Percentiles rank a stretch among this genome's conserved stretches.
These are phyloP conservation scores for Camponotus pennsylvanicus DNA, from an alignment of 1,140 invertebrate species.

Conservation along the genomic window DNA sequence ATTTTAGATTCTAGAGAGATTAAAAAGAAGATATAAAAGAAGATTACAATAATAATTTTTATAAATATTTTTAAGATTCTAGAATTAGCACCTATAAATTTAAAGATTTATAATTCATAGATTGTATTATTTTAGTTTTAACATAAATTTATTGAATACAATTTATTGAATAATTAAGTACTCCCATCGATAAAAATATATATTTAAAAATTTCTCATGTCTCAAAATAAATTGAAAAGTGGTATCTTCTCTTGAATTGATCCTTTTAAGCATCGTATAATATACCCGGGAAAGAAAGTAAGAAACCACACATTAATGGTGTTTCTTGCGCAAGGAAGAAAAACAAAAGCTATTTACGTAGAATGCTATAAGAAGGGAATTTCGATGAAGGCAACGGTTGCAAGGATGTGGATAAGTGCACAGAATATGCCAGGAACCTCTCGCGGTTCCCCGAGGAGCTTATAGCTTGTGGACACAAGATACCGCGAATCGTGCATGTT, in stretches of 20 bases:
- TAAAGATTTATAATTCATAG: not conserved
- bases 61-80: not conserved
- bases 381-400: not conserved
- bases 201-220: not conserved
- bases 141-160: not conserved
- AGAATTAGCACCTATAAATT: not conserved
- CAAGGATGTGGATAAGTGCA: constrained; percentile 21
- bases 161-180: not conserved
- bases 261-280: constrained; percentile 9
- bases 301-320: not conserved
- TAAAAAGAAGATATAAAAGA: not conserved
- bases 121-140: not conserved
- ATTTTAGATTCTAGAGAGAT: not conserved
- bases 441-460: constrained; percentile 17
- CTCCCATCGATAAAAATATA: too few relatives aligned
- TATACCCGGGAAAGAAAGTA: not conserved
- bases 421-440: constrained; percentile 32
- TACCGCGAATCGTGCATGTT: constrained; percentile 42
- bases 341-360: constrained; percentile 27
- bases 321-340: constrained; percentile 19
- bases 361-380: constrained; percentile 15
- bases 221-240: not conserved
- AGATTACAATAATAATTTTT: not conserved
- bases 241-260: not conserved
- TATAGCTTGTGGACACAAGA: constrained; percentile 56